These are phyloP conservation scores for Calliphora vomitoria DNA, from an alignment of 2,888 invertebrate species.

Conservation along the genomic window DNA sequence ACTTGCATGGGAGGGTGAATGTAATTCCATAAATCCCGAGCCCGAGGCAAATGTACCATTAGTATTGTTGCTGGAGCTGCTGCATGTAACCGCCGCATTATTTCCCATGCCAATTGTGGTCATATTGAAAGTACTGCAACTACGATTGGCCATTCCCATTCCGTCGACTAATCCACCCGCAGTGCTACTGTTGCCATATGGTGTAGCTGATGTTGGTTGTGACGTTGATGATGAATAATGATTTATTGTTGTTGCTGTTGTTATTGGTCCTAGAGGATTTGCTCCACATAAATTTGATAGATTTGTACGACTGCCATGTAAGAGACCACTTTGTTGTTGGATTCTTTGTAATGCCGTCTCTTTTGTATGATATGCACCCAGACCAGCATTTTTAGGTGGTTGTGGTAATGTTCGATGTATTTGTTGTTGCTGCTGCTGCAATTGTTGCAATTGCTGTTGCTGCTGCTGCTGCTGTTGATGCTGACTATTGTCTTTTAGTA, in stretches of 20 bases:
- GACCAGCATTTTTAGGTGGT: slow-evolving; percentile 78
- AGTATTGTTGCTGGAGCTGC: slow-evolving; percentile 28
- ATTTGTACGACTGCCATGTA: slow-evolving; percentile 75
- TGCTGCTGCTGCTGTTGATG: slow-evolving; percentile 75
- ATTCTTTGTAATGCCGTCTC: slow-evolving; percentile 79
- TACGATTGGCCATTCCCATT: slow-evolving; percentile 45
- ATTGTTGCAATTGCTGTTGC: slow-evolving; percentile 61
- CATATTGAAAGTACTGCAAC: slow-evolving; percentile 69
- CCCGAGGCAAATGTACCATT: slow-evolving; percentile 69
- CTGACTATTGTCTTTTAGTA: slow-evolving; percentile 73
- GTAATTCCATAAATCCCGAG: slow-evolving; percentile 67
- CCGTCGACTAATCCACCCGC: slow-evolving; percentile 42
- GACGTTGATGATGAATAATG: slow-evolving; percentile 65
- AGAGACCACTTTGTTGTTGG: slow-evolving; percentile 80
- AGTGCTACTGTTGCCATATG: slow-evolving; percentile 53
- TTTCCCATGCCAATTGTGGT: slow-evolving; percentile 57
- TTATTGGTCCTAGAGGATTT: slow-evolving; percentile 72
- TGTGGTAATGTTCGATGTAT: slow-evolving; percentile 79
- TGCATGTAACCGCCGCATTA: not conserved
- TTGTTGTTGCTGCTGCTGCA: slow-evolving; percentile 71
- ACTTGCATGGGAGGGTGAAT: slow-evolving; percentile 63
- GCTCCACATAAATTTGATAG: slow-evolving; percentile 73
- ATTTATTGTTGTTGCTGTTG: slow-evolving; percentile 67
- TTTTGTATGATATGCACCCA: slow-evolving; percentile 78
- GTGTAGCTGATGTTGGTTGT: slow-evolving; percentile 22